Evolutionary conservation across 2,888 invertebrate species (phyloP), one percentile per base, ranked within the genome.

Genomic region (Erebia epiphron): DNA sequence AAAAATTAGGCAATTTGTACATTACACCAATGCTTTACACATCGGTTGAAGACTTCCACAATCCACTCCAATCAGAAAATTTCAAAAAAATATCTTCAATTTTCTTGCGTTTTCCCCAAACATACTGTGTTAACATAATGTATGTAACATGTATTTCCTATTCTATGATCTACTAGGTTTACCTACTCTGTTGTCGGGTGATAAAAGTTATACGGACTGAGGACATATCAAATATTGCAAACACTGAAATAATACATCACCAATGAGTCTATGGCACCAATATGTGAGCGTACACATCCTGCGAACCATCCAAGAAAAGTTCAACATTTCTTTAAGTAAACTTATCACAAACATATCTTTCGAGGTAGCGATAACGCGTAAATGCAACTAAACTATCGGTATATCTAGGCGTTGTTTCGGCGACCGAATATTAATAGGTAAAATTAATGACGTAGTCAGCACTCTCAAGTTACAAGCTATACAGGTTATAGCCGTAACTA

Each of bases 1-100:
- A 77, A 70, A 60, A 80, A 82, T 81, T 75, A 82, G 87, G 88
- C 88, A 88, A 87, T 81, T 82, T 79, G 79, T 79, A 74, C 80
- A 82, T 76, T 70, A 74, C 69, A 71, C 13, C 13, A 69, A 62
- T 71, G 69, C 65, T 69, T 67, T 63, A 11, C 56, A 70, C 56
- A 57, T 57, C 46, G 16, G 1, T 26, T 26, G 26, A 26, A 26
- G 26, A 26, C 26, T 26, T n/a, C n/a, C n/a, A 26, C 26, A 3
- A 1, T 21, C 21, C 2, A 11, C 10, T 7, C 11, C 60, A 16
- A 49, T 13, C 21, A 21, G 16, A 62, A 62, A 49, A 21, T n/a
- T 60, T 11, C 21, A 21, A 11, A 62, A 62, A 46, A 21, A 35
- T 60, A 61, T 62, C 49, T 62, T 49, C 62, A 46, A 21, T 21